Conservation (phyloP, 2,113 vertebrate genomes). For the Myrmecophaga tridactyla region DNA sequence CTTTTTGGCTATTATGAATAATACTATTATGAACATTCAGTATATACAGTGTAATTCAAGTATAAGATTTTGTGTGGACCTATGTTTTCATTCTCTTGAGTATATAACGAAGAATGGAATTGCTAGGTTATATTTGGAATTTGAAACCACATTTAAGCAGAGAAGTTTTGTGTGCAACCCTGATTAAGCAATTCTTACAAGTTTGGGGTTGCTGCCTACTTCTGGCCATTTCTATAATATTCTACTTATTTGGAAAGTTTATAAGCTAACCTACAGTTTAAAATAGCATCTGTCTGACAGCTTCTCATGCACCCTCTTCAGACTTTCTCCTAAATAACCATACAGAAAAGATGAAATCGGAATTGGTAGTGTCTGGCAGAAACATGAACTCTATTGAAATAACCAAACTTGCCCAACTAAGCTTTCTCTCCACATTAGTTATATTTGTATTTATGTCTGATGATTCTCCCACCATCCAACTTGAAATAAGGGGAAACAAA, state of each 20-base stretch:
- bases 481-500: not conserved
- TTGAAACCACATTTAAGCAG: not conserved
- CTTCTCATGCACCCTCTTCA: not conserved
- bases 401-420: not conserved
- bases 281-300: not conserved
- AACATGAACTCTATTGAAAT: not conserved
- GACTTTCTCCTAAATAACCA: not conserved
- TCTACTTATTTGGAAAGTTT: not conserved
- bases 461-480: not conserved
- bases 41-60: too few species aligned
- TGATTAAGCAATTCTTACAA: not conserved
- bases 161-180: not conserved
- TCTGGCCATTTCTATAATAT: not conserved
- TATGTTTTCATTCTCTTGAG: not conserved
- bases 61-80: not conserved
- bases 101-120: not conserved
- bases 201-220: not conserved
- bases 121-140: not conserved
- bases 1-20: not conserved
- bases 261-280: not conserved
- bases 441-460: not conserved
- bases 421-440: not conserved
- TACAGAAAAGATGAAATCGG: not conserved
- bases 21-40: not conserved
- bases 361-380: not conserved